Evolutionary conservation across 2,113 vertebrate genomes (phyloP).

Genomic region (Puma concolor): DNA sequence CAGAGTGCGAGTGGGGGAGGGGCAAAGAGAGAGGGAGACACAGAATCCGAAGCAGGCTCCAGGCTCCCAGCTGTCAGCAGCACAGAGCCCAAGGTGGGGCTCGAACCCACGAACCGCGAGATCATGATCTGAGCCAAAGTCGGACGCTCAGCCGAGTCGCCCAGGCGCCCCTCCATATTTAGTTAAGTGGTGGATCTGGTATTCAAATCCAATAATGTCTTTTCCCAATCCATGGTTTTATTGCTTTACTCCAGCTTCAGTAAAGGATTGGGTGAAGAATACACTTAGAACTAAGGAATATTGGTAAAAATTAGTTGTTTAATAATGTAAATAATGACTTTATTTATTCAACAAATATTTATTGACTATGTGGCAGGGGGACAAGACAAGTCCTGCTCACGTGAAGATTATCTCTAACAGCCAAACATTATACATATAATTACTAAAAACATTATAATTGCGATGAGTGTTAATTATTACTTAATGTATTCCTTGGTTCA

Average conservation of each 20-base stretch:
- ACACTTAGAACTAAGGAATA: not conserved
- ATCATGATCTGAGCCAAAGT: no score
- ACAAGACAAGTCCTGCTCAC: not conserved
- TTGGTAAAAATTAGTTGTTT: not conserved
- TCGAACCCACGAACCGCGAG: no score
- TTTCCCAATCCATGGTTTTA: not conserved
- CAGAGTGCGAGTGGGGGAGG: no score
- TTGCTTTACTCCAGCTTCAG: not conserved
- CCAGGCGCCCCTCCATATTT: not conserved
- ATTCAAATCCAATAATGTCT: not conserved
- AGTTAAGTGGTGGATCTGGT: not conserved
- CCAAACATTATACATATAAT: not conserved
- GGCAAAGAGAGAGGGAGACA: no score
- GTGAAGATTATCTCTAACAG: not conserved
- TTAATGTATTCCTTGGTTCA: not conserved
- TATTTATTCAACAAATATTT: not conserved
- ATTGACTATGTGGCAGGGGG: not conserved
- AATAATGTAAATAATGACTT: not conserved
- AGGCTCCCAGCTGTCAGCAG: no score
- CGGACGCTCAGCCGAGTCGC: no score
- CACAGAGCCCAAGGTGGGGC: no score
- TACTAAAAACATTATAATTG: not conserved
- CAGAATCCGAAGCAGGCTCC: no score
- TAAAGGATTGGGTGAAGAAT: not conserved
- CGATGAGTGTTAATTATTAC: not conserved